Base-by-base conservation (phyloP, 2,797 vertebrate genomes). In the Garrulus glandarius region DNA sequence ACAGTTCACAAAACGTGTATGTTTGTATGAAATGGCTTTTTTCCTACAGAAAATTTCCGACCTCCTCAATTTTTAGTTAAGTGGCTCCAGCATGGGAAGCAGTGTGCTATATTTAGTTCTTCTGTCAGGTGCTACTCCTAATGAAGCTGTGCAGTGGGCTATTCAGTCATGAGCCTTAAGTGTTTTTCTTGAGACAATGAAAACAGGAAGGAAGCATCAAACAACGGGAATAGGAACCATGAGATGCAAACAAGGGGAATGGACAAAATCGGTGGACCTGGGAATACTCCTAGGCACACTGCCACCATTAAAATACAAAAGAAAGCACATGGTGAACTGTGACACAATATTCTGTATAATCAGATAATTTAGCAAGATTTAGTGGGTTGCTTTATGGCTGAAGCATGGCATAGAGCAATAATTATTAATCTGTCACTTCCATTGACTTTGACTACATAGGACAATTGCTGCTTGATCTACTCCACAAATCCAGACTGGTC, bases 351-450 rank as follows among this genome's bases (percentile, higher is more conserved):
- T 91, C 75, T 83, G 37, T 50, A 85, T 80, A 80, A 91, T 79
- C 63, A 92, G 44, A 74, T 77, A 81, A 90, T 92, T 84, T 70
- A 59, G 55, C 3, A 8, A 91, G 85, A 94, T 86, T 86, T 92
- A 96, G 74, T 87, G 64, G 63, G 56, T 91, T 95, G 71, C 34
- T 87, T 93, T 95, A 92, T 91, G 84, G 68, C 56, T 67, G 37
- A 84, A 79, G 43, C 41, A 70, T 50, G 37, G 75, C 74, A 64
- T 53, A 60, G n/a, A 87, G 71, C 52, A 91, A 80, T 91, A 85
- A 95, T 97, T 87, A 93, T 76, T 96, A 91, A 91, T 82, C 80
- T 89, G 64, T 92, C 84, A 70, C 26, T 93, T 95, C 49, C 64
- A 77, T 77, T 93, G 84, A 89, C 93, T 93, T 91, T 94, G 88